These are phyloP conservation scores for Anabas testudineus DNA, from an alignment of 2,797 vertebrate genomes.

Conservation along the genomic window DNA sequence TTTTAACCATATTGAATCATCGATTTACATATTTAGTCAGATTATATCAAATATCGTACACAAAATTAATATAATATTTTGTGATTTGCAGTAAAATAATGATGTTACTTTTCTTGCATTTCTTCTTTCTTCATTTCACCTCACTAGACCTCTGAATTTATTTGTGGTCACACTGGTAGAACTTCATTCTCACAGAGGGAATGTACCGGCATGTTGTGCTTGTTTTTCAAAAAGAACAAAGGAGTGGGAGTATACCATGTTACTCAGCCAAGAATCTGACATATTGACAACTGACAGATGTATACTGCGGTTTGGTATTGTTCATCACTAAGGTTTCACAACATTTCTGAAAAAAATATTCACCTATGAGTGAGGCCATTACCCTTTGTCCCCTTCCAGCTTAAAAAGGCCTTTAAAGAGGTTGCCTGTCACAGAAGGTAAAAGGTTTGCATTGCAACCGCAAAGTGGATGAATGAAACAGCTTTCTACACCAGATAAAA, in stretches of 20 bases:
- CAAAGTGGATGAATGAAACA: not conserved
- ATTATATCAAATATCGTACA: not conserved
- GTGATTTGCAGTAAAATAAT: no score
- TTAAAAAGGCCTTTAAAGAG: not conserved
- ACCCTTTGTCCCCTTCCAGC: not conserved
- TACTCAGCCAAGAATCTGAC: not conserved
- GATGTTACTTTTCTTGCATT: no score
- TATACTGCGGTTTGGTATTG: not conserved
- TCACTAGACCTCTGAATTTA: not conserved
- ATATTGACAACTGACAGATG: not conserved
- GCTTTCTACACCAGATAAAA: not conserved
- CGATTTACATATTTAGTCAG: not conserved
- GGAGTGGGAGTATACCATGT: not conserved
- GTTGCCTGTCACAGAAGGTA: not conserved
- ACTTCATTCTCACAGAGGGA: not conserved
- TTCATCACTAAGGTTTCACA: not conserved
- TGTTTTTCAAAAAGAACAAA: not conserved
- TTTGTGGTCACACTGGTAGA: not conserved
- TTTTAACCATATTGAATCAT: not conserved
- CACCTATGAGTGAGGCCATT: not conserved
- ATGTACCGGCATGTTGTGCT: not conserved
- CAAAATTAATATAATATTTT: not conserved
- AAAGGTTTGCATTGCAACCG: not conserved
- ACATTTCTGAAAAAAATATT: not conserved
- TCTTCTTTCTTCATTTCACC: not conserved